phyloP scores from a whole-genome alignment of 2,888 invertebrate species.

The Epinotia nisella region DNA sequence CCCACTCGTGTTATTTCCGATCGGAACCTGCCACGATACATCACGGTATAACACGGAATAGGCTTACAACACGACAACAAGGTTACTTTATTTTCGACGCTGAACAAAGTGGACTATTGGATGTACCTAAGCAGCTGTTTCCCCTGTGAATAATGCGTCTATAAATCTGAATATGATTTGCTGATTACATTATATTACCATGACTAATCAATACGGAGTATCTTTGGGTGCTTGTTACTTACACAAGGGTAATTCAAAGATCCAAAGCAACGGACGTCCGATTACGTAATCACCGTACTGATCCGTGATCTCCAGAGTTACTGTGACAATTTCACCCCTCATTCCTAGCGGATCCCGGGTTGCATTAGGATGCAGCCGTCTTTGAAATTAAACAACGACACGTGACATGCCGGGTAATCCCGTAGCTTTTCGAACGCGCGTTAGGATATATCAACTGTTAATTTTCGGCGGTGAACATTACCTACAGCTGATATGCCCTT shows the following conservation, averaged over 20 bases:
- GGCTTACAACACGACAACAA: constrained; percentile 55
- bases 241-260: neutral
- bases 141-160: constrained; percentile 7
- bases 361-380: too few species aligned
- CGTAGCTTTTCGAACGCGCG: too few species aligned
- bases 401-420: too few species aligned
- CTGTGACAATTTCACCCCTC: too few species aligned
- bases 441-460: too few species aligned
- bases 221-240: neutral
- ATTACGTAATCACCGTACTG: neutral
- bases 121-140: constrained; percentile 32
- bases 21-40: constrained; percentile 72
- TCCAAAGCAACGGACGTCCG: neutral
- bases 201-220: neutral
- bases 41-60: constrained; percentile 65
- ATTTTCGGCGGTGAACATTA: too few species aligned
- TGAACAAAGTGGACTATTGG: constrained; percentile 35
- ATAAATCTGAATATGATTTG: constrained; percentile 6
- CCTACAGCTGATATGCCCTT: too few species aligned
- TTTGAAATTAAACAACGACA: too few species aligned
- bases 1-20: constrained; percentile 76
- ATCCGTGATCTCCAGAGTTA: too few species aligned
- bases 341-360: too few species aligned
- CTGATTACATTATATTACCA: neutral
- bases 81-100: constrained; percentile 38